Conservation (phyloP, 2,797 vertebrate genomes). For the Sebastes matsubarae region DNA sequence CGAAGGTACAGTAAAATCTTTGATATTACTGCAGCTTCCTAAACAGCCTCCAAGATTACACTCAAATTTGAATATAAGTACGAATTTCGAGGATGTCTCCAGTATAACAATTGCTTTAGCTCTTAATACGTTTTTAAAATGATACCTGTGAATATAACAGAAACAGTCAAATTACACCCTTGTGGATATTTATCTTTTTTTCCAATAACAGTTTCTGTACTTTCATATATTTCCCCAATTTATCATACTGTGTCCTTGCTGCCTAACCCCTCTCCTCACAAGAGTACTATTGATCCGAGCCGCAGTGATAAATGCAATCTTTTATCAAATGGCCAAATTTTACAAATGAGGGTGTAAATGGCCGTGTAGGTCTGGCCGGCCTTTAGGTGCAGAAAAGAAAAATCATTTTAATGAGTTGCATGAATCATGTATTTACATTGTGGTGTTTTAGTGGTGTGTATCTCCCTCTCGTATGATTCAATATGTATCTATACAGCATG, state of each 20-base stretch:
- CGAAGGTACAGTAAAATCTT: conserved; percentile 36
- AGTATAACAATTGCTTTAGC: conserved; percentile 2
- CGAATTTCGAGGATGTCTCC: neutral
- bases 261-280: conserved; percentile 45
- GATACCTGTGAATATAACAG: conserved; percentile 33
- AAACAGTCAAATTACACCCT: conserved; percentile 37
- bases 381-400: conserved; percentile 8
- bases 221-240: conserved; percentile 69
- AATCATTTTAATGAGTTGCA: neutral
- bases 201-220: conserved; percentile 49
- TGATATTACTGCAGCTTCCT: conserved; percentile 20
- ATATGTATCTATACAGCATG: neutral
- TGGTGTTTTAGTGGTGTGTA: neutral
- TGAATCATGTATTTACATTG: neutral
- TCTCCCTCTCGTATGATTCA: neutral
- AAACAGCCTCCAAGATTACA: conserved; percentile 10
- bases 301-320: conserved; percentile 64
- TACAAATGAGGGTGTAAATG: conserved; percentile 56
- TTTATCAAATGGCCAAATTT: conserved; percentile 57
- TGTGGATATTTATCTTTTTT: conserved; percentile 48
- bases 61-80: conserved; percentile 24
- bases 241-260: conserved; percentile 57
- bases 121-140: conserved; percentile 37
- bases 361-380: conserved; percentile 12
- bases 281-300: conserved; percentile 66